Evolutionary conservation across 1,140 invertebrate genomes (phyloP), one percentile per base, ranked within the genome.

Genomic region (Acyrthosiphon pisum): DNA sequence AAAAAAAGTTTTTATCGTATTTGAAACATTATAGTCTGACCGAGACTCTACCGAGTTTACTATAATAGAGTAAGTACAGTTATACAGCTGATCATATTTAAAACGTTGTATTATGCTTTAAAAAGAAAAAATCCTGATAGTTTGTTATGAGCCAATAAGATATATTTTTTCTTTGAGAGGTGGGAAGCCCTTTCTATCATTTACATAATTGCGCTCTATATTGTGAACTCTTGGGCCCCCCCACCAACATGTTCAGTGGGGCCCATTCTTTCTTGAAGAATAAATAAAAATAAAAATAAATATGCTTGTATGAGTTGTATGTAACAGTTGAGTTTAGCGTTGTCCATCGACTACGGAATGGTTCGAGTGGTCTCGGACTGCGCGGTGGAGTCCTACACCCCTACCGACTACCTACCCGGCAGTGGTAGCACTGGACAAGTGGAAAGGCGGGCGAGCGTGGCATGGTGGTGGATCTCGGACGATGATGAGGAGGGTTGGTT

Each of bases 401-500:
- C n/a, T 76, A 76, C 60, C 2, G 56, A 60, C 56, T 68, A 68
- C 60, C 26, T 30, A 68, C 60, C 30, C 30, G 60, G 9, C 60
- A 76, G 60, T 76, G 60, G 30, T 76, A 76, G 60, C 60, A 76
- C 60, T 76, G 60, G 60, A 76, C 60, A 76, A 76, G n/a, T n/a
- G 30, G 60, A 76, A 18, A n/a, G 30, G 60, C 6, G 60, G 60
- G 30, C 8, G 14, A 76, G 9, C 26, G 23, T 26, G 9, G 56
- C 23, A 2, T 37, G 18, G 53, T 41, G 46, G 46, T 37, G 20
- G 68, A 18, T 76, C n/a, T 6, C 60, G 20, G 81, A 26, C 9
- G 81, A 76, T 20, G 60, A 76, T 76, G 81, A 44, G 20, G 37
- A n/a, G 90, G 48, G 91, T 86, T 20, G 76, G 91, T 93, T 84